Conservation (phyloP, 2,888 invertebrate species). For the Zeuzera pyrina region DNA sequence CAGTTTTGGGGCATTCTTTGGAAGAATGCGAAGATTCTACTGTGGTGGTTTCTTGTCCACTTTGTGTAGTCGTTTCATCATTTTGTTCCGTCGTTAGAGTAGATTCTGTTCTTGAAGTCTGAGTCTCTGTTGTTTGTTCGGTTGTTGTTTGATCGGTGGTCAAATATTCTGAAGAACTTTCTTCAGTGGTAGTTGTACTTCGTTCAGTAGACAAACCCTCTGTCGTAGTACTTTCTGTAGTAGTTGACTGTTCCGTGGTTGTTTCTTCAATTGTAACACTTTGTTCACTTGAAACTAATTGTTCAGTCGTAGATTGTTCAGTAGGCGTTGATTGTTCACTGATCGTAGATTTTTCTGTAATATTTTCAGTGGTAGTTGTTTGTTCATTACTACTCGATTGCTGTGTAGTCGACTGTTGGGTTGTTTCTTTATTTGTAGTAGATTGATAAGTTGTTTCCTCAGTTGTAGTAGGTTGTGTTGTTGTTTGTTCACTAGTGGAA, state of each 20-base stretch:
- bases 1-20: constrained; percentile 69
- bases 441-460: constrained; percentile 16
- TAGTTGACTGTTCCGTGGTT: constrained; percentile 8
- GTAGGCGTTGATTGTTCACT: constrained; percentile 21
- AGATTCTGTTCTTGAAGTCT: constrained; percentile 16
- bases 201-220: constrained; percentile 1
- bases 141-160: constrained; percentile 18
- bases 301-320: constrained; percentile 17
- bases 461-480: constrained; percentile 18
- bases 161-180: constrained; percentile 16
- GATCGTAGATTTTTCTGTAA: constrained; percentile 13
- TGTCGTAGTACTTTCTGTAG: constrained; percentile 1
- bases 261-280: constrained; percentile 7
- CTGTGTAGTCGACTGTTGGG: constrained; percentile 13
- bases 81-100: constrained; percentile 17
- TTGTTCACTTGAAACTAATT: constrained; percentile 16
- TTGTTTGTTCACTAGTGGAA: constrained; percentile 15
- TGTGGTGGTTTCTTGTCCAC: constrained; percentile 22
- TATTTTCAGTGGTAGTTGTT: constrained; percentile 21
- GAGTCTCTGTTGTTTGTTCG: constrained; percentile 16
- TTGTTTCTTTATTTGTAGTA: constrained; percentile 18
- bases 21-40: constrained; percentile 23
- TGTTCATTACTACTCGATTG: constrained; percentile 17
- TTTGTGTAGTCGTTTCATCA: constrained; percentile 22
- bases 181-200: constrained; percentile 10